Conservation (phyloP, 2,797 vertebrate genomes). For the Simalia tracyae region DNA sequence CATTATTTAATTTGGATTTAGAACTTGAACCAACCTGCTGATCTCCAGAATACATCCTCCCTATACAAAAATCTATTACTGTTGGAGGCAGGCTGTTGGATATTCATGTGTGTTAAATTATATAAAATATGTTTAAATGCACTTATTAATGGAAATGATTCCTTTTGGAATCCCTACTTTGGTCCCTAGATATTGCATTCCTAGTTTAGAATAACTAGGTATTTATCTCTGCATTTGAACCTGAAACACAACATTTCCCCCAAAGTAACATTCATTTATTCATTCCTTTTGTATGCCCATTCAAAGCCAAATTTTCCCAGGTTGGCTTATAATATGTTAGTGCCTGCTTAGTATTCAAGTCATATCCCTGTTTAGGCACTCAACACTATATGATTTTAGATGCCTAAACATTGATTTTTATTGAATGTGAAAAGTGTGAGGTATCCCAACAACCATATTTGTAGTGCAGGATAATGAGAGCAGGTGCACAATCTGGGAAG, state of each 20-base stretch:
- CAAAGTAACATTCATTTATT: no score
- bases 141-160: conserved; percentile 49
- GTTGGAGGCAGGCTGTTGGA: conserved; percentile 23
- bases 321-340: background rate
- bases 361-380: background rate
- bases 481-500: no score
- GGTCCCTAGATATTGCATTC: background rate
- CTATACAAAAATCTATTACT: conserved; percentile 50
- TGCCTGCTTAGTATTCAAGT: background rate
- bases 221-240: conserved; percentile 51
- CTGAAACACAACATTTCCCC: conserved; percentile 28
- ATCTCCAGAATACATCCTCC: conserved; percentile 49
- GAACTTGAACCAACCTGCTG: conserved; percentile 40
- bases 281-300: no score
- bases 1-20: conserved; percentile 50
- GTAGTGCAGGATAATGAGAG: no score
- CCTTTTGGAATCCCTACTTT: conserved; percentile 49
- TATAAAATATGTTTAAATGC: conserved; percentile 55
- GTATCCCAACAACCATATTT: no score
- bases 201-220: conserved; percentile 41
- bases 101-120: background rate
- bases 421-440: background rate
- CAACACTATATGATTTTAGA: background rate
- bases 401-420: background rate
- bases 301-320: conserved; percentile 34